These are phyloP conservation scores for Heliconius cydno DNA, from an alignment of 2,888 invertebrate species.

Conservation along the genomic window DNA sequence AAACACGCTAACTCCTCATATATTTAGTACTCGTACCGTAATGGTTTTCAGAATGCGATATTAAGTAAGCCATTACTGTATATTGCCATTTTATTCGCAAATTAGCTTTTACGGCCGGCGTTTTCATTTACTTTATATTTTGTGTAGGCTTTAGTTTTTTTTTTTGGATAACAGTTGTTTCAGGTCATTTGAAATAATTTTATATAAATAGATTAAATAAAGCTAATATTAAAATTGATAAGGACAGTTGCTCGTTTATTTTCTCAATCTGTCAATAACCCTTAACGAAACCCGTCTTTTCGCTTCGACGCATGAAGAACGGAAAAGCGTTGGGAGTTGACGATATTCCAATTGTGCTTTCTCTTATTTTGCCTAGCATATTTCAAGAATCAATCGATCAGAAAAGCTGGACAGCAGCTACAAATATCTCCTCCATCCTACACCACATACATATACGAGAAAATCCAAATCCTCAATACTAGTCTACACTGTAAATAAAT, in stretches of 20 bases:
- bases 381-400: too few species aligned
- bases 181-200: not conserved
- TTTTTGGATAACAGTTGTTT: slow-evolving; percentile 7
- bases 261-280: too few species aligned
- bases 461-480: not conserved
- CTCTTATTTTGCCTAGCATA: too few species aligned
- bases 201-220: not conserved
- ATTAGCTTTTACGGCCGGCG: slow-evolving; percentile 46
- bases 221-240: too few species aligned
- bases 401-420: too few species aligned
- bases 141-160: slow-evolving; percentile 22
- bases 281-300: too few species aligned
- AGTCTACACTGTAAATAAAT: slow-evolving; percentile 9
- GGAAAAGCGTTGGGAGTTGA: too few species aligned
- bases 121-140: slow-evolving; percentile 27
- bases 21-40: slow-evolving; percentile 26
- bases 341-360: too few species aligned
- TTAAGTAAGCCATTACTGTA: slow-evolving; percentile 40
- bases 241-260: too few species aligned
- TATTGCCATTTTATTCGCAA: slow-evolving; percentile 45
- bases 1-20: slow-evolving; percentile 4
- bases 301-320: too few species aligned
- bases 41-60: slow-evolving; percentile 36
- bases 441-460: not conserved
- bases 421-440: too few species aligned